Percentiles rank a stretch among this genome's conserved stretches.
These are phyloP conservation scores for Temnothorax longispinosus DNA, from an alignment of 1,140 invertebrate genomes.

Conservation along the genomic window DNA sequence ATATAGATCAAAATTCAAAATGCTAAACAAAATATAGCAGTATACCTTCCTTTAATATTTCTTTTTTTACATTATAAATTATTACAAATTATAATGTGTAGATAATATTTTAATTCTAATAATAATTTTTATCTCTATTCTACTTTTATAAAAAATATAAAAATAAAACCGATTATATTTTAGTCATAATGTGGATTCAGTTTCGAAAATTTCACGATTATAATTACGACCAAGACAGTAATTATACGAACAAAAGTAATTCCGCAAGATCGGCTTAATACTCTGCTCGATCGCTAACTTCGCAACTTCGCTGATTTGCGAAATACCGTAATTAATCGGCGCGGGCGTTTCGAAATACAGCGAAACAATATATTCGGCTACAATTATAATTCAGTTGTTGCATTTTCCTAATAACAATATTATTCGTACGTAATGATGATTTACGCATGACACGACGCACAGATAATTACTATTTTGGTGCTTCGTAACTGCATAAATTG, in stretches of 20 bases:
- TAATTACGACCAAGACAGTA: too few species aligned
- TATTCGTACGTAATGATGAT: slow-evolving; percentile 47
- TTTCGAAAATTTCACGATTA: background rate
- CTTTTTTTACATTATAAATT: background rate
- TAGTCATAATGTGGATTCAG: background rate
- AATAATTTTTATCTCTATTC: background rate
- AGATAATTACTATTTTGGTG: slow-evolving; percentile 14
- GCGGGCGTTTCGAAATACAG: slow-evolving; percentile 40
- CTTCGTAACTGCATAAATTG: background rate
- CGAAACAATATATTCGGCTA: slow-evolving; percentile 35
- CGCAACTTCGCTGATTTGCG: slow-evolving; percentile 50
- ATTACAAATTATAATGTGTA: background rate
- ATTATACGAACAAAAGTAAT: background rate
- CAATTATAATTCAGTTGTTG: slow-evolving; percentile 52
- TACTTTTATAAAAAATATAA: background rate
- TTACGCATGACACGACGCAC: slow-evolving; percentile 24
- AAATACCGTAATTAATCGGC: slow-evolving; percentile 65
- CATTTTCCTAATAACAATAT: slow-evolving; percentile 56
- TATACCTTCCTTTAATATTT: background rate
- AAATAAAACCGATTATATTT: background rate
- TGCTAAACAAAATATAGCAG: background rate
- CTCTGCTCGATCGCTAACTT: background rate
- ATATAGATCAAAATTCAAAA: background rate
- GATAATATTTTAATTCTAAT: background rate
- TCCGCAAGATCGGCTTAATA: slow-evolving; percentile 37